Conservation (phyloP, 2,888 invertebrate genomes). For the Pammene aurita region DNA sequence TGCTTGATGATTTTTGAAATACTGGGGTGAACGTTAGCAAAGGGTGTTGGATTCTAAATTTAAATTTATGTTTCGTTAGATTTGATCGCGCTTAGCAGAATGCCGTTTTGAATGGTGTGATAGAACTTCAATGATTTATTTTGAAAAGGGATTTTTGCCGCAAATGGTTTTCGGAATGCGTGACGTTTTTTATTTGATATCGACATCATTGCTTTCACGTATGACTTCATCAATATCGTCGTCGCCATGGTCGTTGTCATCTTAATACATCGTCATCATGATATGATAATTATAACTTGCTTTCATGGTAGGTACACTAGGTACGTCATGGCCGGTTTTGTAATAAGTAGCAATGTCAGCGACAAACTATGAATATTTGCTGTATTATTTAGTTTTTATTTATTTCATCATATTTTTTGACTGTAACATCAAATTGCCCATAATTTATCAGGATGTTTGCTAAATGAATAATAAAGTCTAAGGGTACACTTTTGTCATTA, state of each 20-base stretch:
- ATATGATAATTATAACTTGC: too few species aligned
- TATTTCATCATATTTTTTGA: too few species aligned
- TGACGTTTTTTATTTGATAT: conserved; percentile 9
- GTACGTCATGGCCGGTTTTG: too few species aligned
- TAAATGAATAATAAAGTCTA: too few species aligned
- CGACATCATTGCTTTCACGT: conserved; percentile 23
- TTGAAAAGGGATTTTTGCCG: conserved; percentile 55
- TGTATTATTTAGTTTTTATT: too few species aligned
- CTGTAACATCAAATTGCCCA: too few species aligned
- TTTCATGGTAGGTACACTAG: too few species aligned
- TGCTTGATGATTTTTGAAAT: conserved; percentile 61
- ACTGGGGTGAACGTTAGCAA: conserved; percentile 62
- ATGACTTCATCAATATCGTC: too few species aligned
- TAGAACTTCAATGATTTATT: conserved; percentile 77
- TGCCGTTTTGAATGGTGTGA: conserved; percentile 67
- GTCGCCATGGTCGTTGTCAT: neutral
- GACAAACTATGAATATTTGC: too few species aligned
- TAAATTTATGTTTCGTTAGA: conserved; percentile 83
- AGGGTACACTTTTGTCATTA: too few species aligned
- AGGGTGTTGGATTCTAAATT: conserved; percentile 78
- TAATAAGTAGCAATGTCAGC: too few species aligned
- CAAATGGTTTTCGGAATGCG: conserved; percentile 21
- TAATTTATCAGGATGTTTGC: too few species aligned
- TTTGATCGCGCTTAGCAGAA: conserved; percentile 78
- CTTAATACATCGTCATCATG: neutral